Conservation (phyloP, 2,888 invertebrate species). For the Psylliodes chrysocephalus region DNA sequence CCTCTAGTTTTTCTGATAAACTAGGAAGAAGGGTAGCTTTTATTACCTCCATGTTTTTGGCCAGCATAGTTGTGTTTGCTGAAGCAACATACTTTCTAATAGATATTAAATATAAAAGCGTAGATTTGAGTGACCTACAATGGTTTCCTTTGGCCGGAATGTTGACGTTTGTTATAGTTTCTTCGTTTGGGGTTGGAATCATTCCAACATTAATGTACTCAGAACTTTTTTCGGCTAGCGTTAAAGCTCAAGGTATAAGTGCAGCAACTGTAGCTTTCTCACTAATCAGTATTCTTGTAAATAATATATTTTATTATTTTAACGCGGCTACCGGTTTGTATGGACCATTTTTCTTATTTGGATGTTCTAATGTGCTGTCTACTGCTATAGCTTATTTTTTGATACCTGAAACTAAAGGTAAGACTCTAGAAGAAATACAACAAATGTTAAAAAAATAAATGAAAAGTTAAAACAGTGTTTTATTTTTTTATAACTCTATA, state of each 20-base stretch:
- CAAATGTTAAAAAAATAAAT: slow-evolving; percentile 49
- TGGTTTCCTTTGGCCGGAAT: slow-evolving; percentile 57
- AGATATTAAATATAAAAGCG: slow-evolving; percentile 38
- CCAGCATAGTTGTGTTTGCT: slow-evolving; percentile 37
- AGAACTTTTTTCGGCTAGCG: slow-evolving; percentile 56
- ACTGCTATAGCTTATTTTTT: slow-evolving; percentile 51
- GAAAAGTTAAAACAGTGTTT: background rate
- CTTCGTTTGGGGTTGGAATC: slow-evolving; percentile 51
- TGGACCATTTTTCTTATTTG: slow-evolving; percentile 55
- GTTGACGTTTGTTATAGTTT: slow-evolving; percentile 51
- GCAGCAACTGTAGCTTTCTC: slow-evolving; percentile 51
- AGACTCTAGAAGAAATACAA: slow-evolving; percentile 60
- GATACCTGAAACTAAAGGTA: slow-evolving; percentile 59
- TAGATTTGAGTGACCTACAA: slow-evolving; percentile 44
- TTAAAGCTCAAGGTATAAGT: slow-evolving; percentile 54
- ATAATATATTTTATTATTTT: slow-evolving; percentile 56
- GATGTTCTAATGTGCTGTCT: slow-evolving; percentile 48
- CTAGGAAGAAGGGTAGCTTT: slow-evolving; percentile 50
- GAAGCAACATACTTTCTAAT: slow-evolving; percentile 50
- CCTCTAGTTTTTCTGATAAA: slow-evolving; percentile 45
- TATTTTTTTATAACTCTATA: too few species aligned
- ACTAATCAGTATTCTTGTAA: slow-evolving; percentile 43
- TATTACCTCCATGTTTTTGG: slow-evolving; percentile 47
- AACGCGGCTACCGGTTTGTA: slow-evolving; percentile 53
- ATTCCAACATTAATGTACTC: slow-evolving; percentile 54